phyloP scores from a whole-genome alignment of 1,140 invertebrate species.

The Magallana gigas region DNA sequence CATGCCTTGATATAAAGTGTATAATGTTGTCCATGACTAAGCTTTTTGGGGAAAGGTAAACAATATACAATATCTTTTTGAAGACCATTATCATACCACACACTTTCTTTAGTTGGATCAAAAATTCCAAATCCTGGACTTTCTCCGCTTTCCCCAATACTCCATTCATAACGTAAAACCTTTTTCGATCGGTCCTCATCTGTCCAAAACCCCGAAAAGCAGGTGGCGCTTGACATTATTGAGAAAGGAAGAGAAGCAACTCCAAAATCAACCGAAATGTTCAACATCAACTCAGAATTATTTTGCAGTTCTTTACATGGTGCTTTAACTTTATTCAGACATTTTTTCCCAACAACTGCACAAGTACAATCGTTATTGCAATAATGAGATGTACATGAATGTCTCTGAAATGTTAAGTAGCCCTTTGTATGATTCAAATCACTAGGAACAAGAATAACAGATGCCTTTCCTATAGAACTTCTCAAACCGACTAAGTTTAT shows the following conservation, averaged over 20 bases:
- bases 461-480: conserved; percentile 23
- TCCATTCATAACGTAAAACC: conserved; percentile 44
- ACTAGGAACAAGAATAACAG: conserved; percentile 12
- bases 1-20: conserved; percentile 55
- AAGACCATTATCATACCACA: conserved; percentile 57
- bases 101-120: conserved; percentile 44
- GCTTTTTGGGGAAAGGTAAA: conserved; percentile 40
- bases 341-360: conserved; percentile 41
- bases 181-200: no score
- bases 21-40: conserved; percentile 47
- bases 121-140: conserved; percentile 39
- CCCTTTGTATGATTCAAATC: background rate
- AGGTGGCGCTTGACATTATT: background rate
- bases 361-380: conserved; percentile 57
- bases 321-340: background rate
- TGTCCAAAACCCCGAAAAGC: conserved; percentile 39
- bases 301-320: conserved; percentile 1
- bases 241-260: no score
- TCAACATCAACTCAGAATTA: background rate
- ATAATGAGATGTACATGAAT: conserved; percentile 48
- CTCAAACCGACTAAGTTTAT: conserved; percentile 44
- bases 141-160: conserved; percentile 17
- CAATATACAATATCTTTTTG: conserved; percentile 48
- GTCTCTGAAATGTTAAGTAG: conserved; percentile 40
- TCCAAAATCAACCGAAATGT: conserved; percentile 6